Evolutionary conservation across 2,888 invertebrate genomes (phyloP).

Genomic region (Artemia sinica): DNA sequence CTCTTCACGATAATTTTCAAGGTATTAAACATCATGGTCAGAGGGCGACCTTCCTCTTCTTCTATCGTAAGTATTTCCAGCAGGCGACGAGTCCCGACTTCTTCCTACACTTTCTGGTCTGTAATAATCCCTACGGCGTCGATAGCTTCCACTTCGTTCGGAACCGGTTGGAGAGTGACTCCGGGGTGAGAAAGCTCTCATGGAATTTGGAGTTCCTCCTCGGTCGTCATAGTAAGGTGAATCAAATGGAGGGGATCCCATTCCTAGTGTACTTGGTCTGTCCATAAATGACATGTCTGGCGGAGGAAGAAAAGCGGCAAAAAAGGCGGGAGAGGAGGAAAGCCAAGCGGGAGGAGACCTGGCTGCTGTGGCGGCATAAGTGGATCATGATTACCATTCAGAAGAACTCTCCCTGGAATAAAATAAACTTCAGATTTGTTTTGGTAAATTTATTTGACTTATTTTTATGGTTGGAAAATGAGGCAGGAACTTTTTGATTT

Average conservation of each 20-base stretch:
- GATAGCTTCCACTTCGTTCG: not conserved
- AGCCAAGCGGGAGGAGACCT: not conserved
- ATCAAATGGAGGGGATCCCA: conserved; percentile 1
- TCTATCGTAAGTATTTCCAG: not conserved
- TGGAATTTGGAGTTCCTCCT: not conserved
- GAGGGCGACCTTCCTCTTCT: conserved; percentile 1
- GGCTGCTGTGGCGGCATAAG: not conserved
- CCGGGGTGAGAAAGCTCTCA: conserved; percentile 1
- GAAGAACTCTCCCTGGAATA: no score
- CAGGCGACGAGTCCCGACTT: conserved; percentile 8
- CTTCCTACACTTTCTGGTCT: conserved; percentile 7
- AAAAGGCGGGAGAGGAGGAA: not conserved
- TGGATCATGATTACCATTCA: not conserved
- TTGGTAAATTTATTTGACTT: no score
- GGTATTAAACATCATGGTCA: no score
- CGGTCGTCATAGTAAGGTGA: not conserved
- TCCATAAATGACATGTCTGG: not conserved
- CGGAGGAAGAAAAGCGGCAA: not conserved
- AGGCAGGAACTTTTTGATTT: no score
- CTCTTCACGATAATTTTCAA: no score
- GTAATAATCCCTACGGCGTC: not conserved
- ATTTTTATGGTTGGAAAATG: no score
- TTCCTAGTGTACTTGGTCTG: conserved; percentile 1
- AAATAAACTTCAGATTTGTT: no score
- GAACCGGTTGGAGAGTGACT: not conserved